A percentile compares a stretch with the other conserved stretches of the same genome.
phyloP scores from a whole-genome alignment of 2,797 vertebrate genomes.

The Oreochromis mossambicus region DNA sequence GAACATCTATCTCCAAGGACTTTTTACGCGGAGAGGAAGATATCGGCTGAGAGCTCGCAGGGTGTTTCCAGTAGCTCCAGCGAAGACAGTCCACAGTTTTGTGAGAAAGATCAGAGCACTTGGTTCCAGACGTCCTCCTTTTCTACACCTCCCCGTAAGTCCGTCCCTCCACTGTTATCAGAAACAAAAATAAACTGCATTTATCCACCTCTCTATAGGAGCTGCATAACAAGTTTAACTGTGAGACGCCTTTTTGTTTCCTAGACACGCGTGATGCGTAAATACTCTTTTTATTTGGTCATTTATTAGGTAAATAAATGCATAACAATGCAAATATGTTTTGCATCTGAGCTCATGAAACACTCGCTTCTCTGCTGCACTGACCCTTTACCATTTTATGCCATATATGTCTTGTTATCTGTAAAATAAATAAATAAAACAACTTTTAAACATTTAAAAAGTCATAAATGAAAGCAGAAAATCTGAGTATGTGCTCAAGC shows the following conservation, averaged over 20 bases:
- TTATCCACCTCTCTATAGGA: not conserved
- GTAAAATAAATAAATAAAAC: not conserved
- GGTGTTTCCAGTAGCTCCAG: constrained; percentile 62
- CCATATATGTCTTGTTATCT: not conserved
- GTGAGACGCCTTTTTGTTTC: not conserved
- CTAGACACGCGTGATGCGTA: not conserved
- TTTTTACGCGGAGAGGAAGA: constrained; percentile 72
- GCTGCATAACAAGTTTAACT: not conserved
- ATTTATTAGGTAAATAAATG: not conserved
- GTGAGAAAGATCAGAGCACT: constrained; percentile 77
- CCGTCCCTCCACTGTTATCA: not conserved
- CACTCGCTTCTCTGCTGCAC: not conserved
- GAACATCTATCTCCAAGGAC: constrained; percentile 73
- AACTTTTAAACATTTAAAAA: not conserved
- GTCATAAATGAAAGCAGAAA: too few species aligned
- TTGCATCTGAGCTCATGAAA: not conserved
- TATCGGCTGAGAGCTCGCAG: constrained; percentile 64
- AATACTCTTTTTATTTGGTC: not conserved
- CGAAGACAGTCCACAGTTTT: constrained; percentile 75
- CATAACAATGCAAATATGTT: not conserved
- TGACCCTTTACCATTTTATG: not conserved
- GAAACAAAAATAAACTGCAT: not conserved
- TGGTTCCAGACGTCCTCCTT: constrained; percentile 78
- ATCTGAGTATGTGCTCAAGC: not conserved
- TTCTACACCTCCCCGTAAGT: constrained; percentile 82